A percentile compares a stretch with the other conserved stretches of the same genome.
Conservation (phyloP, 2,113 vertebrate species). For the Ellobius talpinus region DNA sequence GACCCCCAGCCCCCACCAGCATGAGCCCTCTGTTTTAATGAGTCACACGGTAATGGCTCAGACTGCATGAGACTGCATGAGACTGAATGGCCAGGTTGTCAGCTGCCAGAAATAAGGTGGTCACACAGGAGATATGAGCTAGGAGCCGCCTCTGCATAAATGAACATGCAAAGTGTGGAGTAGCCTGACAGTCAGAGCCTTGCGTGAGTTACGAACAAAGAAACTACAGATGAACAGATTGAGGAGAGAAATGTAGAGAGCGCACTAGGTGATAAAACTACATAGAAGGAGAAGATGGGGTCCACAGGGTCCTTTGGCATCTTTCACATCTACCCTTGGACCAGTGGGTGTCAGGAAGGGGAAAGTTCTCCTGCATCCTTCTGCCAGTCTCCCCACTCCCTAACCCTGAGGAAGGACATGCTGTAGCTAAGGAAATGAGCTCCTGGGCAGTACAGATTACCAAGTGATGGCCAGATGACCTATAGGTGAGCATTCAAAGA, state of each 20-base stretch:
- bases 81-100: neutral
- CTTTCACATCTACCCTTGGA: neutral
- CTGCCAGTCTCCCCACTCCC: neutral
- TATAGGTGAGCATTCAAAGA: neutral
- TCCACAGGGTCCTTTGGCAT: neutral
- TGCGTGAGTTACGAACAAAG: neutral
- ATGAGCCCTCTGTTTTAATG: neutral
- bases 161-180: neutral
- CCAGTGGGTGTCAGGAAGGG: neutral
- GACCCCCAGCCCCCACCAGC: neutral
- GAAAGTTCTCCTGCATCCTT: neutral
- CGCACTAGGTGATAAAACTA: accelerated
- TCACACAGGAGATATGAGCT: neutral
- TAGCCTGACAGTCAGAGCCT: neutral
- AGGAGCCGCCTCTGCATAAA: neutral
- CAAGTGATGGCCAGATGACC: neutral
- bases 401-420: neutral
- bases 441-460: neutral
- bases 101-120: neutral
- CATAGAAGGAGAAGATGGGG: neutral
- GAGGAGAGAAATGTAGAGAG: neutral
- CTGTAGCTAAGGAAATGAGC: neutral
- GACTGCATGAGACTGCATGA: neutral
- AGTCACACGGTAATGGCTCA: neutral
- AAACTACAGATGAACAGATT: neutral